phyloP scores from a whole-genome alignment of 2,888 invertebrate species.

The Baccha elongata region DNA sequence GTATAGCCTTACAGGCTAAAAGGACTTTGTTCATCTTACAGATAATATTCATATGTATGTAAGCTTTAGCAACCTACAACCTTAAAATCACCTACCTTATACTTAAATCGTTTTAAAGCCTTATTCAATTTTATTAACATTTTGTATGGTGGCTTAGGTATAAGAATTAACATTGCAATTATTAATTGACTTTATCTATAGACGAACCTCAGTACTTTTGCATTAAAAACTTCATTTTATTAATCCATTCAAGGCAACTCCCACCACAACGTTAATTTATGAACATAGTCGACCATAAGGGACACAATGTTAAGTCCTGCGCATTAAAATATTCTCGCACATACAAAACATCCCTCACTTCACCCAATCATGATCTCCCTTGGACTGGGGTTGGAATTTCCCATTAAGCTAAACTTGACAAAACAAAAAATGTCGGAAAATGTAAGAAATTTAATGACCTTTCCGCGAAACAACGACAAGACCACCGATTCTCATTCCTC shows the following conservation, averaged over 20 bases:
- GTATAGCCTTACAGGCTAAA: too few species aligned
- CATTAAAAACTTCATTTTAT: conserved; percentile 67
- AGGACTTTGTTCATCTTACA: too few species aligned
- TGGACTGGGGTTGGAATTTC: conserved; percentile 50
- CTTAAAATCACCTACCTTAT: too few species aligned
- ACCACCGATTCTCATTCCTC: conserved; percentile 40
- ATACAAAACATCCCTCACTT: conserved; percentile 33
- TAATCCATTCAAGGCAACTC: conserved; percentile 51
- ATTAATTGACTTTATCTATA: too few species aligned
- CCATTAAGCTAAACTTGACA: conserved; percentile 40
- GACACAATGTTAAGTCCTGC: conserved; percentile 58
- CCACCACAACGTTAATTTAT: conserved; percentile 22
- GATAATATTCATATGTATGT: too few species aligned
- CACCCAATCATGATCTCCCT: conserved; percentile 42
- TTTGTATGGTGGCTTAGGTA: too few species aligned
- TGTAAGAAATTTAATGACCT: conserved; percentile 71
- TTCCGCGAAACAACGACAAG: conserved; percentile 57
- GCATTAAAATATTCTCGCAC: conserved; percentile 31
- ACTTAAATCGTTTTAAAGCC: too few species aligned
- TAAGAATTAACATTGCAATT: too few species aligned
- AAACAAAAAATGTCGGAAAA: conserved; percentile 42
- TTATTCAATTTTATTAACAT: too few species aligned
- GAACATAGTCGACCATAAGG: conserved; percentile 38
- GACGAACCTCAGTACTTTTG: too few species aligned
- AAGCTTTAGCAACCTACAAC: too few species aligned